Conservation (phyloP, 2,113 vertebrate genomes). For the Lagopus muta region DNA sequence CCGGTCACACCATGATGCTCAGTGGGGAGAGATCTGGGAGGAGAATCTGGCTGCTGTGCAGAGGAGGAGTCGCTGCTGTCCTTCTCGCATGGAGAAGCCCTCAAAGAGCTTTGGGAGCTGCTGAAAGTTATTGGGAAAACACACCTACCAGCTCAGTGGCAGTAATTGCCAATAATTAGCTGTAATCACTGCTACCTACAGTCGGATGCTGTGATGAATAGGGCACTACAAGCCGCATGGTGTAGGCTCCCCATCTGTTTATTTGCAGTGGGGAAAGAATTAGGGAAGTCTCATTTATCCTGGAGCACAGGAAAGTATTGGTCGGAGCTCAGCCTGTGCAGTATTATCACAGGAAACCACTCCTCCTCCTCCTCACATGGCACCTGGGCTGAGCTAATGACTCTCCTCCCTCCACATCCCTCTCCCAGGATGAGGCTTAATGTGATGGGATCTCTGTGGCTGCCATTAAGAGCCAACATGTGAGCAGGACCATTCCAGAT, state of each 20-base stretch:
- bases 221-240: background rate
- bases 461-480: background rate
- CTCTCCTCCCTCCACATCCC: conserved; percentile 35
- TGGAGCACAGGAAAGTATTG: background rate
- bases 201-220: background rate
- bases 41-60: background rate
- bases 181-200: conserved; percentile 9
- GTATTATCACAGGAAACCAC: conserved; percentile 19
- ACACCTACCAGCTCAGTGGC: background rate
- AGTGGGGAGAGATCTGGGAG: background rate
- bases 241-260: conserved; percentile 28
- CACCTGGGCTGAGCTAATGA: conserved; percentile 1
- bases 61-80: background rate
- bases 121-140: conserved; percentile 22
- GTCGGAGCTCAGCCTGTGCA: background rate
- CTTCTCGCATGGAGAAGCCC: background rate
- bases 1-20: accelerated
- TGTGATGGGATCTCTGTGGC: background rate
- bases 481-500: background rate
- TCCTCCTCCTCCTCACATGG: background rate
- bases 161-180: conserved; percentile 42
- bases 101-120: conserved; percentile 20
- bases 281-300: conserved; percentile 48
- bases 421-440: background rate
- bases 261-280: conserved; percentile 38